Percentiles rank a stretch among this genome's conserved stretches.
Evolutionary conservation across 2,797 vertebrate genomes (phyloP).

Genomic region (Brotula barbata): DNA sequence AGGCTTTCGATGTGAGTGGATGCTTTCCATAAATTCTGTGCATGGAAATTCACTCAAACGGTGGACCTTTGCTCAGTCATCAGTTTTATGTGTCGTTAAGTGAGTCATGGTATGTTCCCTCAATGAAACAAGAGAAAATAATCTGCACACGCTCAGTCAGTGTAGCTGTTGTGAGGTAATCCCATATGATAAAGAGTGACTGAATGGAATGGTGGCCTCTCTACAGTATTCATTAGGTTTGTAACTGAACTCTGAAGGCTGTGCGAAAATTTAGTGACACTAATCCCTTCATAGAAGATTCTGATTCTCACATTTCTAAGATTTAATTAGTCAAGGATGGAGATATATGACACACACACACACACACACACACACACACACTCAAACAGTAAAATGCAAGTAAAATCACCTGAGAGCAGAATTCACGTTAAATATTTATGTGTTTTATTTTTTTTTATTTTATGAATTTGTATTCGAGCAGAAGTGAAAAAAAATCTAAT

Average conservation of each 20-base stretch:
- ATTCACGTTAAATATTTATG: neutral
- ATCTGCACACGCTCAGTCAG: neutral
- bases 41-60: slow-evolving; percentile 52
- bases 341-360: slow-evolving; percentile 5
- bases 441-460: no score
- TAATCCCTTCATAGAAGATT: slow-evolving; percentile 45
- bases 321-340: slow-evolving; percentile 19
- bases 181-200: slow-evolving; percentile 9
- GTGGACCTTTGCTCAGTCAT: slow-evolving; percentile 38
- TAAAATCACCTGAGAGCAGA: no score
- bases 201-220: slow-evolving; percentile 30
- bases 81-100: slow-evolving; percentile 5
- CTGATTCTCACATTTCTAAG: slow-evolving; percentile 46
- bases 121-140: neutral
- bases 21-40: slow-evolving; percentile 51
- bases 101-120: neutral
- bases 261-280: slow-evolving; percentile 50
- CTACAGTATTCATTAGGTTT: slow-evolving; percentile 54
- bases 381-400: no score
- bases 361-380: neutral
- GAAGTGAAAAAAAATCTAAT: no score
- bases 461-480: no score
- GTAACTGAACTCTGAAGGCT: slow-evolving; percentile 51
- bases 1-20: slow-evolving; percentile 67
- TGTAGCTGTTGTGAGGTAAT: neutral